Base-by-base conservation (phyloP, 2,888 invertebrate species). In the Formica aserva region DNA sequence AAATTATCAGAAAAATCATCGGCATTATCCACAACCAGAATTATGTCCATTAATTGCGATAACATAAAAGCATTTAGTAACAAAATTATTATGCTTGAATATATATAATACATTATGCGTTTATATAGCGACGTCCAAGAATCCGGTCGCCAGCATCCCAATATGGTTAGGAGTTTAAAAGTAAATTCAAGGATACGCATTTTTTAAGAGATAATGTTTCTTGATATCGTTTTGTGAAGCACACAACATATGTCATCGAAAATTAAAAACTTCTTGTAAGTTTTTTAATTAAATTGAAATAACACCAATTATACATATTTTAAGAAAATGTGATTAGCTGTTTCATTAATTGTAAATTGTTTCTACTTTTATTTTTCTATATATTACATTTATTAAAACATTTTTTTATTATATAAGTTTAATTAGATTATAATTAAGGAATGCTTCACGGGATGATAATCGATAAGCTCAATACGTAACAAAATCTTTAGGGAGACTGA, bases 1-100 rank as follows among this genome's bases (percentile, higher is more conserved):
- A 86, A 63, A 32, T 77, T 85, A 45, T 86, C 83, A 0, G 55
- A 74, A 35, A 86, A 77, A 9, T 76, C 72, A 1, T 85, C 77
- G 1, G 69, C 63, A 9, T 77, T 77, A 4, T 83, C 29, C 11
- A 74, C 77, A 9, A 41, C 66, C 22, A 83, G 13, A 4, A 81
- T 29, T n/a, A 82, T 8, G 13, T 86, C 80, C 52, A 86, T 11
- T 9, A 87, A 29, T 74, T 83, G 72, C 1, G 72, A 38, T 6
- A 82, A 0, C 8, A 67, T 38, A 29, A 75, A 66, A 9, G 15
- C 22, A 38, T 81, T n/a, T 9, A 88, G 0, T 0, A 80, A 0
- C 1, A 83, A 2, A 18, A 41, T 18, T 29, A 74, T 26, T 22
- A 80, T 11, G 15, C 52, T 5, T 13, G 83, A 57, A n/a, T 86